These are phyloP conservation scores for Leptodirus hochenwartii DNA, from an alignment of 2,888 invertebrate genomes.

Conservation along the genomic window DNA sequence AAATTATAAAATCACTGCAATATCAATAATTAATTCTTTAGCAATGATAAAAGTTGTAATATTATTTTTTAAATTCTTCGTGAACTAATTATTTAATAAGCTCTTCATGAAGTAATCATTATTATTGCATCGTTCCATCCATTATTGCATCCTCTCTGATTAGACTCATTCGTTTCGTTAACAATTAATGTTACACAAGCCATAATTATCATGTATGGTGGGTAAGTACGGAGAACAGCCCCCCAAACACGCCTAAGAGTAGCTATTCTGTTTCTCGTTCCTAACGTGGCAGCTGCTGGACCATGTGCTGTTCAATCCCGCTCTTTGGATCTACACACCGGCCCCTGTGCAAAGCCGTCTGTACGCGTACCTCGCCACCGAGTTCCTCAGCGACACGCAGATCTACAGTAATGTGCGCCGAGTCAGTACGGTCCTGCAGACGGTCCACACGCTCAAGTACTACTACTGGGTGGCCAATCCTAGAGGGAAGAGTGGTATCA, in stretches of 20 bases:
- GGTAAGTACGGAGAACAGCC: conserved; percentile 36
- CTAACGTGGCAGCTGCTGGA: conserved; percentile 93
- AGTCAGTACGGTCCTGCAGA: conserved; percentile 93
- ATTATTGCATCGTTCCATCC: too few relatives aligned
- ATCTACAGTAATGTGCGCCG: conserved; percentile 93
- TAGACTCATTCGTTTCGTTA: too few relatives aligned
- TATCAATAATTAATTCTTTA: too few relatives aligned
- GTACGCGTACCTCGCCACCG: conserved; percentile 96
- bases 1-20: too few relatives aligned
- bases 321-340: conserved; percentile 96
- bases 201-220: conserved; percentile 18
- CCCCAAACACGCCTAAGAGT: conserved; percentile 43
- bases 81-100: too few relatives aligned
- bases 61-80: too few relatives aligned
- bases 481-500: conserved; percentile 82
- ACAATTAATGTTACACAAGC: too few relatives aligned
- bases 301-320: conserved; percentile 98
- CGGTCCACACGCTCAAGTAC: conserved; percentile 95
- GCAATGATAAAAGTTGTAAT: too few relatives aligned
- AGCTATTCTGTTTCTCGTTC: conserved; percentile 83
- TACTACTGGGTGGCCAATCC: conserved; percentile 99
- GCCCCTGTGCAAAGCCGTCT: conserved; percentile 88
- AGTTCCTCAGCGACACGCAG: conserved; percentile 93
- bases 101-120: too few relatives aligned
- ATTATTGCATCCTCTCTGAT: too few relatives aligned